Base-by-base conservation (phyloP, 2,113 vertebrate species). In the Lamprotornis superbus region DNA sequence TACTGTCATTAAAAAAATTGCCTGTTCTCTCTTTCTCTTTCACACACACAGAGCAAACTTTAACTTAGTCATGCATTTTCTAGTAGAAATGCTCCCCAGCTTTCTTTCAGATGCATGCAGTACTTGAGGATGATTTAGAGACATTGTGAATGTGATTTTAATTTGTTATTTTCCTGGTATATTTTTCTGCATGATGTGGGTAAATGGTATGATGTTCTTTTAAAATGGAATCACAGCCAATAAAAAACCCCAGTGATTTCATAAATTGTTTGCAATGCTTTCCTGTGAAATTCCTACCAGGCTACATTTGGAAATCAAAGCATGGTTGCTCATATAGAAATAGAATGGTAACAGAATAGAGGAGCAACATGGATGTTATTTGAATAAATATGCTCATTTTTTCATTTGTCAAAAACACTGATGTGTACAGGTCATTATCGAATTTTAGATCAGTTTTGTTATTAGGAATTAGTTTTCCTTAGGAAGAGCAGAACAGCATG, bases 201-300 rank as follows among this genome's bases (percentile, higher is more conserved):
- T 98, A 96, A 97, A 98, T 94, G 85, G 85, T 98, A 98, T 98
- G 98, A 97, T 98, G 98, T 98, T 98, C 98, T 98, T 98, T 98
- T 98, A 85, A 98, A 98, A 98, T 98, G 98, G 98, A 99, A 98
- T 99, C 98, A 99, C 99, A 97, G 96, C 98, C 98, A 98, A 98
- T 98, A 98, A 99, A 98, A 89, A 98, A 95, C 90, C 98, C 97
- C 98, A 97, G 98, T 98, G 98, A 98, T 98, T 98, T 98, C 98
- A 98, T 98, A 98, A 76, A 92, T 96, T 96, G 95, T 95, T 97
- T 98, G 79, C 95, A 64, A 83, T 92, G 87, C 73, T 85, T 95
- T 96, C 88, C 75, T 92, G 23, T 87, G 77, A 87, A 74, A 89
- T 92, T 91, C 56, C 56, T 92, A 40, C 24, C 15, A 53, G 31